Base-by-base conservation (phyloP, 2,797 vertebrate species). In the Tolypeutes matacus region DNA sequence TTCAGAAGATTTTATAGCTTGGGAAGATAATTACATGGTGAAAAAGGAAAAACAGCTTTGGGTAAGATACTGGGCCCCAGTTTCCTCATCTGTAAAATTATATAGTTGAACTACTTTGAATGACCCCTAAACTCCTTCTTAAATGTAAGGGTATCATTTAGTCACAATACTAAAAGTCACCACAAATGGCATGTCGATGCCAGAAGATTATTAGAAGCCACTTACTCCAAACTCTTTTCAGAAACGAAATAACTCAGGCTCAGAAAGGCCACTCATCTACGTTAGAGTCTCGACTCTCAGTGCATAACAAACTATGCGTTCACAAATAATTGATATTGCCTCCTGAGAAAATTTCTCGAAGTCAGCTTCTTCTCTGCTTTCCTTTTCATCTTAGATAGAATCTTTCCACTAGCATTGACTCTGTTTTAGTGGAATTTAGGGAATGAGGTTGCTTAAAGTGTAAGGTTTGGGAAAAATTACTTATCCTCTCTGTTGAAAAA, bases 1-100 rank as follows among this genome's bases (percentile, higher is more conserved):
- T 73, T 95, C 49, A 67, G 80, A 91, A 82, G 76, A 72, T 89
- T 82, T 93, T 70, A 86, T 89, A 94, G 69, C 70, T 86, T 96
- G 36, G 65, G 51, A 94, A 39, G 62, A 65, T 93, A 86, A 95
- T 93, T 86, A 91, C 73, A 64, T 1, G 17, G 69, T 80, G 10
- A 51, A 73, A 65, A 80, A 78, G 34, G 77, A 78, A 76, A 93
- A 82, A n/a, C 70, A 25, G 27, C 69, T 75, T 69, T 31, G 70
- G 39, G 15, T 81, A 67, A 56, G 13, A 60, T 31, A 7, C 14
- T 17, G 14, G 92, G 25, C 17, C 73, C 93, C 36, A 13, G 1
- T 65, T 82, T 81, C 21, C 20, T 91, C 11, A 34, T 84, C 72
- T 65, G 42, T 76, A 77, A 92, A 95, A 88, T 56, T 21, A 58